Base-by-base conservation (phyloP, 2,888 invertebrate species). In the Alsophila aescularia region DNA sequence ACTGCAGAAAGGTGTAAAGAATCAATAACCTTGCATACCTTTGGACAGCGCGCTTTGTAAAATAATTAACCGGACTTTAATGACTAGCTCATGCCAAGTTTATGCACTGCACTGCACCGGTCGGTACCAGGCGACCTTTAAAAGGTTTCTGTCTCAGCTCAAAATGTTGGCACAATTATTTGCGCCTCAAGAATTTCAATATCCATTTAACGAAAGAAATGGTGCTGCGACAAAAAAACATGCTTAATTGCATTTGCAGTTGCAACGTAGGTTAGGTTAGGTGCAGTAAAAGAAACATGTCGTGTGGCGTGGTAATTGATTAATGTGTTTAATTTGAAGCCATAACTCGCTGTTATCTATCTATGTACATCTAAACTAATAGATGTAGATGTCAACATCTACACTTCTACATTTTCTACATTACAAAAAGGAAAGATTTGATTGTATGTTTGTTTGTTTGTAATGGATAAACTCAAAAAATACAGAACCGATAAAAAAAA, bases 241-340 rank as follows among this genome's bases (percentile, higher is more conserved):
- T 64, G 64, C 44, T 57, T 70, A 66, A 70, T 70, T 60, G 64
- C 64, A 41, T 36, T 52, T 31, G 64, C 64, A 41, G 39, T 52
- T 31, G 8, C 18, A 14, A 49, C 36, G 43, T 14, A 27, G 34
- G 15, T 10, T 48, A 41, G 51, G 53, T 53, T 14, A 27, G 34
- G 15, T 10, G 53, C 47, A 52, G 53, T 53, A 47, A 56, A 54
- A 49, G 45, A 43, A 32, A 69, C 48, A 54, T 44, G 24, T n/a
- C n/a, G n/a, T 42, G 21, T 16, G 14, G 36, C 36, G n/a, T n/a
- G n/a, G n/a, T 75, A 78, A 81, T 81, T 76, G 79, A 80, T 79
- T 74, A 69, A 78, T 77, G 70, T 75, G 69, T 74, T 78, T 74
- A 78, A 75, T 75, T 77, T 69, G 67, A 73, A 62, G 53, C 62